Evolutionary conservation across 1,140 invertebrate species (phyloP).

Genomic region (Andricus grossulariae): DNA sequence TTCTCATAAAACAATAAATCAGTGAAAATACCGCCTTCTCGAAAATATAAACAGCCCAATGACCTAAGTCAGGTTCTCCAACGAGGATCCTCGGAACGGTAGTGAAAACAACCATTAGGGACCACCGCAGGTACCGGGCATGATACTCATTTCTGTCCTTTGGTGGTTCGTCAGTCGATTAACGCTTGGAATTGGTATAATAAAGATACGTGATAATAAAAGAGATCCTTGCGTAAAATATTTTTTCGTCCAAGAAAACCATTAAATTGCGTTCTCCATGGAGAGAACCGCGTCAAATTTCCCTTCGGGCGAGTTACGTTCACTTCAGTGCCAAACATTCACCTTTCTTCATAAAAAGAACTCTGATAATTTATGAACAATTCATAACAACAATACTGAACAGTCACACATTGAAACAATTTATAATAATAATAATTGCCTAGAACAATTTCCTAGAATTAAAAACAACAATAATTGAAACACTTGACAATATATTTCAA

Average conservation of each 20-base stretch:
- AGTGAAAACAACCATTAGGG: constrained; percentile 28
- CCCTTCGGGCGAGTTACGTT: too few relatives aligned
- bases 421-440: too few relatives aligned
- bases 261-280: neutral
- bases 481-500: too few relatives aligned
- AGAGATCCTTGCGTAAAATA: constrained; percentile 6
- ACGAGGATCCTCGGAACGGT: constrained; percentile 17
- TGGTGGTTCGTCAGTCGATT: neutral
- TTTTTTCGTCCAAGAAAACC: neutral
- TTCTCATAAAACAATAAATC: constrained; percentile 30
- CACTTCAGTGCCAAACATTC: too few relatives aligned
- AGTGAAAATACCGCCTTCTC: constrained; percentile 21
- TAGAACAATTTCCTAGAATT: too few relatives aligned
- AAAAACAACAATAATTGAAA: too few relatives aligned
- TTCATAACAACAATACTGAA: too few relatives aligned
- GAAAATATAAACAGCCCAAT: constrained; percentile 22
- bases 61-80: constrained; percentile 8
- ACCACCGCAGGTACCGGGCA: neutral
- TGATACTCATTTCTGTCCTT: constrained; percentile 20
- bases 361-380: too few relatives aligned
- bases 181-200: constrained; percentile 6
- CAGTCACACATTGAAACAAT: too few relatives aligned
- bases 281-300: too few relatives aligned
- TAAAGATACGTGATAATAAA: constrained; percentile 23
- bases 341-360: too few relatives aligned